Evolutionary conservation across 2,113 vertebrate species (phyloP), one percentile per base, ranked within the genome.

Genomic region (Caretta caretta): DNA sequence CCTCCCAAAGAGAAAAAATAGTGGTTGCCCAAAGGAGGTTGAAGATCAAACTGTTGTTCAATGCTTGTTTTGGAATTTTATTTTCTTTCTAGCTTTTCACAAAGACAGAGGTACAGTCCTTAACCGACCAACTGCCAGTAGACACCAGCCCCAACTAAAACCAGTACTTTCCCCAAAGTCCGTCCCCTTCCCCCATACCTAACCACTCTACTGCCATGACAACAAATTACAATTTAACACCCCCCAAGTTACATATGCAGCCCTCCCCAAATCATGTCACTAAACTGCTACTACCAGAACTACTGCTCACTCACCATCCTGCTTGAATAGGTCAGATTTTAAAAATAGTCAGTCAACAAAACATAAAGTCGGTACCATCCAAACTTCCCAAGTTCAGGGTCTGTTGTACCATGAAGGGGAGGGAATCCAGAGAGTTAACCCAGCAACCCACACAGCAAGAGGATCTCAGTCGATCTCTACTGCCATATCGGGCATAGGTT

Each of bases 171-270:
- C 16, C 82, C 31, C 9, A 2, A 8, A 83, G 35, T 6, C 27
- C 1, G 1, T 42, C 57, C 38, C 19, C 16, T 86, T 81, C 4
- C 89, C 0, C 2, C 27, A 1, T 3, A 24, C 2, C 35, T 48
- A 31, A 65, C 2, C 82, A 8, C 29, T 80, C 76, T 27, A 46
- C 13, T 49, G 25, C 8, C 17, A 2, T 65, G 5, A 0, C 75
- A 22, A 24, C 0, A 0, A 27, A 31, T 35, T 65, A 35, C 31
- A 65, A 65, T 16, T 35, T 65, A 65, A 65, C 62, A 17, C 62
- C 31, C 31, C 31, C 29, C 7, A 35, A 65, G 59, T 65, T 65
- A 65, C 31, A 4, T 35, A 16, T 65, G 31, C 59, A 65, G 62
- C 31, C 31, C 31, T 35, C 31, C 62, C 31, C 62, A 65, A 65